phyloP scores from a whole-genome alignment of 1,140 invertebrate species.

The Fopius arisanus region DNA sequence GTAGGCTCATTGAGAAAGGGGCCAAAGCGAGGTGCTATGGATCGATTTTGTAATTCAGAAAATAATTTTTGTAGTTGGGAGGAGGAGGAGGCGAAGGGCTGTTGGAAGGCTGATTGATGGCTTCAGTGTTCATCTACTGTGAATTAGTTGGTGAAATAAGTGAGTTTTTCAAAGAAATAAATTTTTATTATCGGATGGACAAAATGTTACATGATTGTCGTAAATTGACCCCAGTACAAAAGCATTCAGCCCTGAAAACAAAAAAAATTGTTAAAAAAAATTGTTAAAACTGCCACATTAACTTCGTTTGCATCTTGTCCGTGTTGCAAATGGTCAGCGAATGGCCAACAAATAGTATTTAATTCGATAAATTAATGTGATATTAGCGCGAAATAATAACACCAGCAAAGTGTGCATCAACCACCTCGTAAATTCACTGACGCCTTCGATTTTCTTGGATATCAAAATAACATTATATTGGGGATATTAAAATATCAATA shows the following conservation, averaged over 20 bases:
- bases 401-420: neutral
- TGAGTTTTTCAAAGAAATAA: neutral
- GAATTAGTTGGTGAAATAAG: no score
- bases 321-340: neutral
- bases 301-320: neutral
- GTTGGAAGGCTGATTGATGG: no score
- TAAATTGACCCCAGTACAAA: neutral
- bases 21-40: slow-evolving; percentile 15
- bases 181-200: neutral
- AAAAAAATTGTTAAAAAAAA: neutral
- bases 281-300: neutral
- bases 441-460: neutral
- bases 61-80: neutral
- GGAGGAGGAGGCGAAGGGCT: no score
- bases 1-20: slow-evolving; percentile 4
- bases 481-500: neutral
- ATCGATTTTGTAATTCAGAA: slow-evolving; percentile 12
- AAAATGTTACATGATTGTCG: neutral
- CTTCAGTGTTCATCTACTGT: no score
- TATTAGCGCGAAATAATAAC: neutral
- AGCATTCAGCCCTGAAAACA: neutral
- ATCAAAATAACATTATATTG: neutral
- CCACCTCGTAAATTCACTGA: neutral
- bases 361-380: neutral
- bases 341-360: neutral